Evolutionary conservation across 2,113 vertebrate species (phyloP), one percentile per base, ranked within the genome.

Genomic region (Mus pahari): DNA sequence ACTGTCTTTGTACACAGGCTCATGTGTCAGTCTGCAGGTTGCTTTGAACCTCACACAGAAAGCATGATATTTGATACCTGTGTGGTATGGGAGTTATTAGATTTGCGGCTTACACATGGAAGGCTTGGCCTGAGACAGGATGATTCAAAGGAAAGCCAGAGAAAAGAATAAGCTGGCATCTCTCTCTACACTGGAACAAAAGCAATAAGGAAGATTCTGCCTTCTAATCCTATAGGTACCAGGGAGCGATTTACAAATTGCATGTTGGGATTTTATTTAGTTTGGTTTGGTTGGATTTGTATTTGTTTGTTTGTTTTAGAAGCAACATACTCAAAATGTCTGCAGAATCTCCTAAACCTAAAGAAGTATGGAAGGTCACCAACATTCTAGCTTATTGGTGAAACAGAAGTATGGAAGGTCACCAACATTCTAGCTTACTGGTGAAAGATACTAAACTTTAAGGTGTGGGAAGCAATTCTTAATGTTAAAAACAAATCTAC

Each of bases 401-500:
- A 36, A 19, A 58, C 5, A 36, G 20, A 42, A 19, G 42, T 45
- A 86, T 36, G 31, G 24, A n/a, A 86, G 45, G 31, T n/a, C 45
- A 50, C 42, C 83, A 86, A 50, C 5, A 86, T 50, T 28, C 60
- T 86, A 50, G 45, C 16, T 70, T 68, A 36, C 8, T 86, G 64
- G 17, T n/a, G 5, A 36, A 19, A 58, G 10, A 50, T 36, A n/a
- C 33, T 70, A 87, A 87, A 70, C 50, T 22, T 14, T 66, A 2
- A 19, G 42, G 42, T 7, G 0, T 28, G 78, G 33, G 48, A 95
- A 90, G 86, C 17, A 73, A 71, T 86, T 89, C 42, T 92, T 89
- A 75, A 74, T 53, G 73, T 75, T 73, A 82, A 84, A 92, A 74
- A 33, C 9, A 92, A 91, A 74, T 89, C 81, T 91, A 86, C 26